Evolutionary conservation across 2,797 vertebrate species (phyloP).

Genomic region (Onychomys leucogaster): DNA sequence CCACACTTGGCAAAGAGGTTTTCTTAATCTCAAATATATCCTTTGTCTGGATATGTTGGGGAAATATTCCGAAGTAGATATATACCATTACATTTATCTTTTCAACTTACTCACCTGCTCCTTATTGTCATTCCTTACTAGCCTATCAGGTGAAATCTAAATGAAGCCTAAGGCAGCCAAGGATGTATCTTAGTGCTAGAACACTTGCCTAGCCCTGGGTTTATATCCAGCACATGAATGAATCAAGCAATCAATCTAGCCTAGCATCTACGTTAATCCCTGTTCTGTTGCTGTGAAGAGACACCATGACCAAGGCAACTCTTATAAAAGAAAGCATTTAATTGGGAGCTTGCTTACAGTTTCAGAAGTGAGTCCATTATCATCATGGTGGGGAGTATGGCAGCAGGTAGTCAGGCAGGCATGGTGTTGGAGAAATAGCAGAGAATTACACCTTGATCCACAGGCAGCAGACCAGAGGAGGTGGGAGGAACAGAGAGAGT

Average conservation of each 20-base stretch:
- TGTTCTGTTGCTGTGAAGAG: not conserved
- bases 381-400: not conserved
- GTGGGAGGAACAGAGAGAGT: not conserved
- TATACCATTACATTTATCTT: constrained; percentile 54
- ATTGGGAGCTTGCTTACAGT: too few relatives aligned
- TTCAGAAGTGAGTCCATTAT: not conserved
- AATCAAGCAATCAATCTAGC: not conserved
- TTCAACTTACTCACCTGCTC: constrained; percentile 30
- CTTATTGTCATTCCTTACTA: not conserved
- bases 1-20: not conserved
- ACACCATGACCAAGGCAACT: not conserved
- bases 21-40: constrained; percentile 36
- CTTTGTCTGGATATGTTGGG: not conserved
- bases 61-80: constrained; percentile 61
- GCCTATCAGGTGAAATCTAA: constrained; percentile 4
- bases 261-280: not conserved
- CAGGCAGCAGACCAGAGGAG: not conserved
- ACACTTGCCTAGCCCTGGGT: not conserved
- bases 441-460: not conserved
- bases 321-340: not conserved
- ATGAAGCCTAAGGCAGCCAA: not conserved
- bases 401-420: too few relatives aligned
- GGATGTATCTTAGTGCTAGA: not conserved
- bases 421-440: too few relatives aligned
- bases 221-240: not conserved